Evolutionary conservation across 2,888 invertebrate genomes (phyloP), one percentile per base, ranked within the genome.

Genomic region (Xestoiulus laeticollis): DNA sequence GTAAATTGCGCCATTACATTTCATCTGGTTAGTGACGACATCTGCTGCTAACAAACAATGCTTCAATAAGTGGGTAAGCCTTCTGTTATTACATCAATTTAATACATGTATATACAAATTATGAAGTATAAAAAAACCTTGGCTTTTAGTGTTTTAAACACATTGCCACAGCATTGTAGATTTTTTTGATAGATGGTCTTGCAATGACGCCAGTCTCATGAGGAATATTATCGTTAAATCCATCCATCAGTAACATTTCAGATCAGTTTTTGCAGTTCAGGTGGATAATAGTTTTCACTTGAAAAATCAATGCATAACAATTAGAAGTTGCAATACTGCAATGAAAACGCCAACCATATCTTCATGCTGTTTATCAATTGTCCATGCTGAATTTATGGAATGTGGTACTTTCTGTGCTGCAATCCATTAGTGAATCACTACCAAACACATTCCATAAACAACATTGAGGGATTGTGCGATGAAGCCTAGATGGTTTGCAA

Each of bases 201-300:
- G 38, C 38, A 38, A 6, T 38, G 38, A 38, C 6, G 38, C 6
- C 38, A 38, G 38, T 48, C 0, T 48, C 14, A 4, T 48, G 48
- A 48, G 3, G 48, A 48, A 48, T 48, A 4, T 48, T 14, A 48
- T 48, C 48, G 16, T 14, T 48, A 19, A 48, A 48, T 19, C 14
- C 19, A n/a, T 14, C 14, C 30, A 26, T 12, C 26, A 26, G 1
- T 12, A 0, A 30, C 5, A 3, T 30, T 10, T 78, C 78, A 78
- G 78, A 78, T 30, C 12, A 30, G 78, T 30, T 30, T 3, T 78
- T 22, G 85, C 26, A 38, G 19, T 85, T 33, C 22, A 16, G 59
- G 86, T 30, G 53, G 53, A 86, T 86, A 86, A 53, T 86, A 86
- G 53, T 86, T 86, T 86, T 86, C 86, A 53, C 86, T 86, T 44